These are phyloP conservation scores for Nothoprocta pentlandii DNA, from an alignment of 2,113 vertebrate genomes.

Conservation along the genomic window DNA sequence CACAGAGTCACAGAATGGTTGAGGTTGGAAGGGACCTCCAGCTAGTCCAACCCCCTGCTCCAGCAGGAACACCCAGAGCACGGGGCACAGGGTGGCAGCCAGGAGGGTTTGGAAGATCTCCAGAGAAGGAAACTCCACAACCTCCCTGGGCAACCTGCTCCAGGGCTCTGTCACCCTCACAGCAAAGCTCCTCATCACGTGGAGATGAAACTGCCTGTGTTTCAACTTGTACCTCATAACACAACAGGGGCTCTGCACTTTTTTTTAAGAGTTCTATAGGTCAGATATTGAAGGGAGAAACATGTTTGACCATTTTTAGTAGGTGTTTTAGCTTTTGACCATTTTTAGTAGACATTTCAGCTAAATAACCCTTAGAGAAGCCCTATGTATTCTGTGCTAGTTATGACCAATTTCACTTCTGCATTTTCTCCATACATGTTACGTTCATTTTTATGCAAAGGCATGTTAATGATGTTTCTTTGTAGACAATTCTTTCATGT, in stretches of 20 bases:
- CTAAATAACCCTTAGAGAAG: not conserved
- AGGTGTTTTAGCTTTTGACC: not conserved
- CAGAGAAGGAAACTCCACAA: too few species aligned
- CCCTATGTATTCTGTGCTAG: accelerated
- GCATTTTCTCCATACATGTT: not conserved
- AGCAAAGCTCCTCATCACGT: too few species aligned
- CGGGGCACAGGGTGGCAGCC: too few species aligned
- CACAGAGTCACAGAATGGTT: too few species aligned
- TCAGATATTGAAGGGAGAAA: not conserved
- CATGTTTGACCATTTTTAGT: not conserved
- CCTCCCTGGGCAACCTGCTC: too few species aligned
- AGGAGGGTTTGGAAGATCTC: too few species aligned
- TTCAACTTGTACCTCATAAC: not conserved
- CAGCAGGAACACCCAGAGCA: too few species aligned
- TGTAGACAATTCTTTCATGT: not conserved
- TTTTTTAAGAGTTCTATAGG: not conserved
- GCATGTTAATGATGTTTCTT: not conserved
- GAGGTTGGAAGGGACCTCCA: too few species aligned
- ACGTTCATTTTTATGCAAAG: not conserved
- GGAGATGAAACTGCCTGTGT: too few species aligned
- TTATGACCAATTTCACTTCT: not conserved
- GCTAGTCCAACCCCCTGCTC: too few species aligned
- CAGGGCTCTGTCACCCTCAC: too few species aligned
- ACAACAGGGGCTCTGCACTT: not conserved
- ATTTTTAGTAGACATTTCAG: not conserved